Evolutionary conservation across 1,140 invertebrate species (phyloP).

Genomic region (Tetranychus urticae): DNA sequence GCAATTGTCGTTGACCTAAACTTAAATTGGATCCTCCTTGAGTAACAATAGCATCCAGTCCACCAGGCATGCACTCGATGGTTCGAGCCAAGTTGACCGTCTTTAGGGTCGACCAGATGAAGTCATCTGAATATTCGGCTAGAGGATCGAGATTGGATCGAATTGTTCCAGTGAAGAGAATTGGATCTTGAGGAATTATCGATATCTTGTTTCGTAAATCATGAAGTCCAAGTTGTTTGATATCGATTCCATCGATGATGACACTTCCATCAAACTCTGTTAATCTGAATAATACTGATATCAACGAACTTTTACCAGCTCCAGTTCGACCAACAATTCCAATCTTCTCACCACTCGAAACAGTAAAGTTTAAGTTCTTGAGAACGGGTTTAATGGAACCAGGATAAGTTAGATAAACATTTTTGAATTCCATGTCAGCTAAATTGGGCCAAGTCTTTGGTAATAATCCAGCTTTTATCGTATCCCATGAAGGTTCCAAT

Average conservation of each 20-base stretch:
- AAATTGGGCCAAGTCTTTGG: constrained; percentile 33
- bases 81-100: constrained; percentile 44
- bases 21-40: constrained; percentile 54
- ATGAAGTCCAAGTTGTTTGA: constrained; percentile 14
- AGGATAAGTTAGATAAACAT: constrained; percentile 37
- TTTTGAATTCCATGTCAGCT: constrained; percentile 41
- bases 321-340: constrained; percentile 28
- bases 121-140: constrained; percentile 37
- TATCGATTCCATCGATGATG: constrained; percentile 20
- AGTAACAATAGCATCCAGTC: constrained; percentile 38
- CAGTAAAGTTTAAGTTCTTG: constrained; percentile 31
- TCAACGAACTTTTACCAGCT: constrained; percentile 71
- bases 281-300: constrained; percentile 52
- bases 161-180: constrained; percentile 59
- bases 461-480: background rate
- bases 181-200: constrained; percentile 36
- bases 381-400: constrained; percentile 37
- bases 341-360: constrained; percentile 17
- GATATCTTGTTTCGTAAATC: constrained; percentile 17
- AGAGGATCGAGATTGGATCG: constrained; percentile 72
- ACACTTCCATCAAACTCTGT: constrained; percentile 34
- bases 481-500: background rate
- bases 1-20: constrained; percentile 53
- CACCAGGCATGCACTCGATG: constrained; percentile 33
- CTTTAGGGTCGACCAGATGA: constrained; percentile 45